Evolutionary conservation across 2,888 invertebrate species (phyloP).

Genomic region (Diaprepes abbreviatus): DNA sequence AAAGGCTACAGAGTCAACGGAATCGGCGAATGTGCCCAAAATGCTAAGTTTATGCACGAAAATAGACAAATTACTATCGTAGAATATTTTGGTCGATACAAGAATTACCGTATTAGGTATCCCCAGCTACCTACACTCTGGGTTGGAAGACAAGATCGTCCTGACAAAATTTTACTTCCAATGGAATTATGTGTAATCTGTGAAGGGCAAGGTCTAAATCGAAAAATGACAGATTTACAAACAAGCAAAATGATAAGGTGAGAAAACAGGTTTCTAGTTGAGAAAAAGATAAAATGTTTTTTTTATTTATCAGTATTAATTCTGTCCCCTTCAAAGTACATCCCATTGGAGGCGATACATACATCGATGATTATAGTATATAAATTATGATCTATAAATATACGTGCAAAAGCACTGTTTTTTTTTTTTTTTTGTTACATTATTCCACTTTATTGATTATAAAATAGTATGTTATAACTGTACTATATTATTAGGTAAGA

Average conservation of each 20-base stretch:
- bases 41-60: constrained; percentile 63
- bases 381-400: no score
- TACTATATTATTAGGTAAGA: no score
- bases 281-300: no score
- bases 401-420: no score
- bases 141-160: constrained; percentile 70
- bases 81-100: constrained; percentile 67
- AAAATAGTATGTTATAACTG: no score
- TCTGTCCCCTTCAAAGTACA: no score
- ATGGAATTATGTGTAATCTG: constrained; percentile 86
- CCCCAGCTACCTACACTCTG: constrained; percentile 87
- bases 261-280: not conserved
- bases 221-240: constrained; percentile 87
- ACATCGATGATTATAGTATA: no score
- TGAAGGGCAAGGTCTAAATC: constrained; percentile 81
- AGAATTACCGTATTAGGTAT: constrained; percentile 64
- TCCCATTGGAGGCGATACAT: no score
- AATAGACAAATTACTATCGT: constrained; percentile 65
- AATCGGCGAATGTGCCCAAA: constrained; percentile 62
- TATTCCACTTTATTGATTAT: no score
- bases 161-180: constrained; percentile 83
- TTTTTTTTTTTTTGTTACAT: no score
- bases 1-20: constrained; percentile 69
- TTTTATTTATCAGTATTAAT: no score
- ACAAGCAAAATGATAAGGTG: constrained; percentile 86